phyloP scores from a whole-genome alignment of 2,797 vertebrate species.

The Poeciliopsis paucimaculata region DNA sequence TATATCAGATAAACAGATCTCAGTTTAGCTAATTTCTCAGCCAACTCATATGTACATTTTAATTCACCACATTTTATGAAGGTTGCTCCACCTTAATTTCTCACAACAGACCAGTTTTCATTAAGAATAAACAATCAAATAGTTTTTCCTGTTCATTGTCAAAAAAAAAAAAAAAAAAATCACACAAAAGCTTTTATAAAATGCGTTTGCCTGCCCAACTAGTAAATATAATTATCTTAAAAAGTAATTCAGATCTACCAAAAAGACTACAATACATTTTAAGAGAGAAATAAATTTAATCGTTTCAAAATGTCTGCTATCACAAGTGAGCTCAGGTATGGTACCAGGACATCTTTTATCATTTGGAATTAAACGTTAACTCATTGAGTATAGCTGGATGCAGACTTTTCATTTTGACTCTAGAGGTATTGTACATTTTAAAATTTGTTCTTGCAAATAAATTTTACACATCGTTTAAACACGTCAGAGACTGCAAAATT shows the following conservation, averaged over 20 bases:
- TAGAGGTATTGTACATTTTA: conserved; percentile 8
- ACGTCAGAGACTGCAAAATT: conserved; percentile 37
- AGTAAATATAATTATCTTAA: neutral
- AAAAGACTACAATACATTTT: neutral
- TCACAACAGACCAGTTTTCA: no score
- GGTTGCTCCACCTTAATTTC: no score
- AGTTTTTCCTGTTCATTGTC: no score
- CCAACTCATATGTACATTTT: neutral
- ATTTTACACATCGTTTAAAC: conserved; percentile 54
- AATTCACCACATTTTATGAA: no score
- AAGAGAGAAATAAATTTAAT: neutral
- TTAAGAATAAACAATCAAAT: no score
- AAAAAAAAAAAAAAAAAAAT: no score
- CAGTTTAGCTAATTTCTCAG: neutral
- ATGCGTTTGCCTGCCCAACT: no score
- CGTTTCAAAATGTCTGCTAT: neutral
- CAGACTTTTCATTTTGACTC: neutral
- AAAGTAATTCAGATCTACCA: neutral
- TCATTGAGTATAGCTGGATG: neutral
- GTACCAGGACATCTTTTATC: neutral
- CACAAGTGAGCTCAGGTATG: neutral
- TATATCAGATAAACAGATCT: no score
- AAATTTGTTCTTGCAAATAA: conserved; percentile 39
- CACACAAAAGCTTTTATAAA: no score
- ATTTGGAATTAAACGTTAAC: neutral